Evolutionary conservation across 1,140 invertebrate species (phyloP).

Genomic region (Bradynema listronoti): DNA sequence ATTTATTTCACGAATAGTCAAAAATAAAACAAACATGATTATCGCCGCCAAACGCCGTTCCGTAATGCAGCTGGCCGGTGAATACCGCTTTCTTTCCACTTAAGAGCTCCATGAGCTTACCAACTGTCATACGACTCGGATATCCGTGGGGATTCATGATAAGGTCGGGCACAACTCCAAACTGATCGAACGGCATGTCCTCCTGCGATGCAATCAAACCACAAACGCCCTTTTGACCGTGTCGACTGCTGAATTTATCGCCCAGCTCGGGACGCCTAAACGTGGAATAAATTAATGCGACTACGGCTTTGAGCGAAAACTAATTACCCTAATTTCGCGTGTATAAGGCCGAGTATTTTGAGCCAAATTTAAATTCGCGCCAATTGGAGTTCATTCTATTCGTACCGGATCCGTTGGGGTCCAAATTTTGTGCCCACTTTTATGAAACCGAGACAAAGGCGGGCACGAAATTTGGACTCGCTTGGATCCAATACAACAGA

Average conservation of each 20-base stretch:
- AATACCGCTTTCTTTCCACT: conserved; percentile 87
- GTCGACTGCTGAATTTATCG: conserved; percentile 97
- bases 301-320: no score
- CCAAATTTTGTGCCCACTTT: no score
- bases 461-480: no score
- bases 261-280: conserved; percentile 62
- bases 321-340: no score
- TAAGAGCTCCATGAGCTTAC: conserved; percentile 90
- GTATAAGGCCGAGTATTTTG: no score
- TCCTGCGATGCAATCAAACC: conserved; percentile 92
- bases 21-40: conserved; percentile 60
- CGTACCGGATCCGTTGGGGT: no score
- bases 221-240: conserved; percentile 88
- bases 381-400: no score
- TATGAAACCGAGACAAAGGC: no score
- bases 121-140: conserved; percentile 98
- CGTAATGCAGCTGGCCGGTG: conserved; percentile 86
- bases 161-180: conserved; percentile 84
- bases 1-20: neutral
- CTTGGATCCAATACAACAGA: no score
- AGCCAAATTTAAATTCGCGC: no score
- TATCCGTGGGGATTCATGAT: conserved; percentile 99
- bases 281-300: neutral
- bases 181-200: conserved; percentile 93
- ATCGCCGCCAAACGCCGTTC: conserved; percentile 88